Evolutionary conservation across 2,888 invertebrate genomes (phyloP), one percentile per base, ranked within the genome.

Genomic region (Arrhopalites spinosus): DNA sequence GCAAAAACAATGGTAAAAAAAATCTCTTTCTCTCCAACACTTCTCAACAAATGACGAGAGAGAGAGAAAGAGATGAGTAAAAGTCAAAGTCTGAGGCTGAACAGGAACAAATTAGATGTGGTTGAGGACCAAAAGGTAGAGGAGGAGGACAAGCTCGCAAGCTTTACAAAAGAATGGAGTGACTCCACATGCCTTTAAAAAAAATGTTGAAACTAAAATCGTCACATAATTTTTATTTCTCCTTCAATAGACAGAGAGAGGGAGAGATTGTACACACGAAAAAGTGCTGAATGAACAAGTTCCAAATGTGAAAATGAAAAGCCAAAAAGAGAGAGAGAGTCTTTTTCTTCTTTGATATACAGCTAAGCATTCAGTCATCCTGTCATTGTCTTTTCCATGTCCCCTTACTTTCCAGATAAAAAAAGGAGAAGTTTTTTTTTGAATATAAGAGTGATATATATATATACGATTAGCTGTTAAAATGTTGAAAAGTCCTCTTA

Each of bases 101-200:
- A 27, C 27, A 23, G 59, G 59, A 27, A 61, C 59, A 61, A 61
- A 61, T 61, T 61, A 61, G 59, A 61, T 27, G 23, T 61, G 50
- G 15, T n/a, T n/a, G 50, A n/a, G 3, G 50, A 50, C n/a, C 3
- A 15, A 50, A n/a, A 50, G 50, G n/a, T 15, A 17, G 45, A 45
- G 45, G 15, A 15, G 15, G 15, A 45, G 45, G 15, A 15, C 7
- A 15, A 45, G 45, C 7, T 7, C 7, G 45, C 7, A 15, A 45
- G 45, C 8, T 11, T 7, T 15, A 27, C 7, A 20, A 27, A 61
- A 61, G 15, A 61, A 15, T 25, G 25, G 5, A 25, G 25, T 11
- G 25, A 25, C n/a, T n/a, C n/a, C n/a, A n/a, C n/a, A n/a, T n/a
- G n/a, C n/a, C n/a, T n/a, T n/a, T n/a, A n/a, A 25, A n/a, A 61